Base-by-base conservation (phyloP, 2,888 invertebrate genomes). In the Caenorhabditis sp. region DNA sequence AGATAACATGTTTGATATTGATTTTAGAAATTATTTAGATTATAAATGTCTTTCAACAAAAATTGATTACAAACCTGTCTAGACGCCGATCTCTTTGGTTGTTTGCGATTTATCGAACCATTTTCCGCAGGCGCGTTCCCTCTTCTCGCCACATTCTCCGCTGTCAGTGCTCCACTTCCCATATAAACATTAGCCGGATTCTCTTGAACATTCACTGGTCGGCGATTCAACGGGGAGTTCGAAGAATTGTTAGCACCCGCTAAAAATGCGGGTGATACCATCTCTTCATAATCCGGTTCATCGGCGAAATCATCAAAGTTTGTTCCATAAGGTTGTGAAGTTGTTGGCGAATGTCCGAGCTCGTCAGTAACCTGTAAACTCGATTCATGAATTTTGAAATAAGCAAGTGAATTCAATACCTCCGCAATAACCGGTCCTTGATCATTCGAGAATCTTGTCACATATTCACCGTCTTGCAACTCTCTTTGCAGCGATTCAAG, bases 341-440 rank as follows among this genome's bases (percentile, higher is more conserved):
- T 26, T 26, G 20, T 58, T 0, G 74, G 74, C 3, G 74, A 74
- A 52, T 73, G 61, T 3, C 69, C 74, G n/a, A 67, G 63, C 20
- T 75, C 75, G 20, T 75, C 75, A 12, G 75, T 75, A 4, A 74
- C 73, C 56, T 58, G 36, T 26, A 17, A 58, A 31, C 5, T 58
- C 12, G 17, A 20, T 56, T 27, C 21, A n/a, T n/a, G n/a, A n/a
- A n/a, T n/a, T n/a, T n/a, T n/a, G n/a, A n/a, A n/a, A n/a, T n/a
- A n/a, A n/a, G n/a, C n/a, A n/a, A n/a, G n/a, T n/a, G n/a, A n/a
- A n/a, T n/a, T n/a, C n/a, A 7, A 31, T 26, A 62, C 63, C 27
- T 75, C 75, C 25, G 75, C 69, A 43, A 75, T 75, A 14, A 75
- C 43, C 10, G 75, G 75, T 12, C 75, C 75, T n/a, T 57, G 31